phyloP scores from a whole-genome alignment of 2,113 vertebrate species.

The Leptocoma aspasia region DNA sequence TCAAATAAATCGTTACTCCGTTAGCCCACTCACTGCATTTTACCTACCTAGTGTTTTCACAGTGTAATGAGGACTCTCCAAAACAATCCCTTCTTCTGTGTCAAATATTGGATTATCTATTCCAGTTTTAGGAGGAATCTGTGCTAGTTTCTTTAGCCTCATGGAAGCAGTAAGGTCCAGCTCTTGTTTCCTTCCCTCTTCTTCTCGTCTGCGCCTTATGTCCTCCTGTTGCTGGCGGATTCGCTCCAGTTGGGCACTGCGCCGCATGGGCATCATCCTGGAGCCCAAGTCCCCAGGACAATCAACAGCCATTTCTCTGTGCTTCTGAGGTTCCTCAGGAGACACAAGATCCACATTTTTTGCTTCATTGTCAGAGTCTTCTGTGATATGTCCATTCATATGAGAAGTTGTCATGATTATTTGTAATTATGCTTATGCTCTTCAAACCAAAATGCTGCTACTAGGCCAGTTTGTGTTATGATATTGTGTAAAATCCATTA shows the following conservation, averaged over 20 bases:
- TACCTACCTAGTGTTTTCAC: conserved; percentile 78
- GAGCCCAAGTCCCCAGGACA: conserved; percentile 92
- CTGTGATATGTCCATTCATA: conserved; percentile 88
- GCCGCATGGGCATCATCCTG: conserved; percentile 83
- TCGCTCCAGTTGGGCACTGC: conserved; percentile 83
- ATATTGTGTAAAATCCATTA: conserved; percentile 73
- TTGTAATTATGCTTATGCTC: conserved; percentile 30
- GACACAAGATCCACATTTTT: conserved; percentile 75
- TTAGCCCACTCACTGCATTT: background rate
- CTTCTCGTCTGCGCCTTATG: conserved; percentile 84
- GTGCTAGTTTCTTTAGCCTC: conserved; percentile 88
- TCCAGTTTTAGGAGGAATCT: conserved; percentile 89
- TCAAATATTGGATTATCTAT: conserved; percentile 95
- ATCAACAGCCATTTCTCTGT: conserved; percentile 90
- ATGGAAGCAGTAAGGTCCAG: conserved; percentile 88
- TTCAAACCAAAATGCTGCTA: conserved; percentile 65
- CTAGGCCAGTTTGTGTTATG: conserved; percentile 59
- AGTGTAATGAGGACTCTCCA: conserved; percentile 75
- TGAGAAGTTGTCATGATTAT: conserved; percentile 88
- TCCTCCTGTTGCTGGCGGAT: conserved; percentile 92
- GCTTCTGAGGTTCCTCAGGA: conserved; percentile 77
- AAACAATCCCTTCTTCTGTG: conserved; percentile 79
- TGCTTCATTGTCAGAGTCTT: conserved; percentile 83
- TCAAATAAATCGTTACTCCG: background rate
- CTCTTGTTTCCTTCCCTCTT: conserved; percentile 83